These are phyloP conservation scores for Lasioglossum villosulum DNA, from an alignment of 2,888 invertebrate species.

Conservation along the genomic window DNA sequence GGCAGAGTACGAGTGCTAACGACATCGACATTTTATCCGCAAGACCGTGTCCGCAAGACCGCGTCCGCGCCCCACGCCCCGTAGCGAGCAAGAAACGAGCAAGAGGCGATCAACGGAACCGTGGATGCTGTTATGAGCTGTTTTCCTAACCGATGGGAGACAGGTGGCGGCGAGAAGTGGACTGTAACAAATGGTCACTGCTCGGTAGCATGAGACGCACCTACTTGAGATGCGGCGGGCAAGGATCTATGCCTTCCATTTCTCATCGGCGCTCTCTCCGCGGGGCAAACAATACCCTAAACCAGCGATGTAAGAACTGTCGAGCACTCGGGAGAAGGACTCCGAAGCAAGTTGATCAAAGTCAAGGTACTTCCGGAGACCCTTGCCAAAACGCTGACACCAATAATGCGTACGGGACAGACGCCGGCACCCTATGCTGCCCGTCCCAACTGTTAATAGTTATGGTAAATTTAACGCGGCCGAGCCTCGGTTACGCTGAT, in stretches of 20 bases:
- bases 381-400: constrained; percentile 56
- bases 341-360: constrained; percentile 78
- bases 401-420: constrained; percentile 55
- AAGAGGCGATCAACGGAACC: constrained; percentile 37
- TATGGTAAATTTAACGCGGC: constrained; percentile 9
- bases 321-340: constrained; percentile 58
- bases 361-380: constrained; percentile 70
- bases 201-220: constrained; percentile 68
- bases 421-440: constrained; percentile 13
- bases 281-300: constrained; percentile 78
- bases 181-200: constrained; percentile 80
- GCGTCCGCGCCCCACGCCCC: constrained; percentile 50
- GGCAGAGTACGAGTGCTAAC: constrained; percentile 50
- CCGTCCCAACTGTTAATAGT: constrained; percentile 19
- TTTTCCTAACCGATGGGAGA: constrained; percentile 75
- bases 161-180: constrained; percentile 72
- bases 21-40: constrained; percentile 59
- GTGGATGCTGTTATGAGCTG: constrained; percentile 73
- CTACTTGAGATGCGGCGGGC: constrained; percentile 78
- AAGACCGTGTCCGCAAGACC: constrained; percentile 49
- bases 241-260: constrained; percentile 81
- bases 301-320: constrained; percentile 75
- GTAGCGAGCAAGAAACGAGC: constrained; percentile 52
- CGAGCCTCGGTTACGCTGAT: background rate
- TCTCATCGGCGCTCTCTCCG: constrained; percentile 76